Base-by-base conservation (phyloP, 2,797 vertebrate species). In the Poecilia gillii region DNA sequence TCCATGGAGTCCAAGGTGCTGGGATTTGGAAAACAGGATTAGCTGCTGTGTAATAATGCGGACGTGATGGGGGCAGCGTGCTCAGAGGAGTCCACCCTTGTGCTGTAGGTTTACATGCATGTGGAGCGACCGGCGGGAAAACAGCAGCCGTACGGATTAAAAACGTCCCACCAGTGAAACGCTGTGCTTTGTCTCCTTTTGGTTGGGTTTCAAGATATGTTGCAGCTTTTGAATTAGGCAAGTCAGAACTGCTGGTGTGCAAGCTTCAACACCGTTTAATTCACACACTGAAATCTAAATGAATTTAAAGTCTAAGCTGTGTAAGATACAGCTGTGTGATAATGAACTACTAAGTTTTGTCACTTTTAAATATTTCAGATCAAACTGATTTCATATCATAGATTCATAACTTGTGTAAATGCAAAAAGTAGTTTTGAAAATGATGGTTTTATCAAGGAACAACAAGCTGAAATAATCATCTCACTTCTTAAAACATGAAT, bases 1-100 rank as follows among this genome's bases (percentile, higher is more conserved):
- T 94, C 87, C 76, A 86, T 68, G 89, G 91, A 94, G 87, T 94
- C 90, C 87, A 89, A 93, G 93, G 92, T 93, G 88, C 88, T 84
- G 92, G 94, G 94, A 95, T 96, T 95, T 95, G 89, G 91, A 88
- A 92, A 95, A 96, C 93, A 93, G 95, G 95, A 96, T 96, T 96
- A 96, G 89, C 84, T 39, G 81, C 93, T 94, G 94, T 95, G 94
- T 95, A 94, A 95, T 94, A 93, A 93, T 92, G 91, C 91, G 91
- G 89, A 93, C 88, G 93, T 89, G 92, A 90, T 91, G 89, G 90
- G 88, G 84, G 92, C 86, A 85, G 77, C 23, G 31, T 77, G 80
- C 84, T 88, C 79, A 64, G 81, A 84, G 79, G 76, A 83, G 85
- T 82, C 81, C 53, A 75, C 47, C 76, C 71, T 68, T 90, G 79